These are phyloP conservation scores for Rhincodon typus DNA, from an alignment of 2,797 vertebrate genomes.

Conservation along the genomic window DNA sequence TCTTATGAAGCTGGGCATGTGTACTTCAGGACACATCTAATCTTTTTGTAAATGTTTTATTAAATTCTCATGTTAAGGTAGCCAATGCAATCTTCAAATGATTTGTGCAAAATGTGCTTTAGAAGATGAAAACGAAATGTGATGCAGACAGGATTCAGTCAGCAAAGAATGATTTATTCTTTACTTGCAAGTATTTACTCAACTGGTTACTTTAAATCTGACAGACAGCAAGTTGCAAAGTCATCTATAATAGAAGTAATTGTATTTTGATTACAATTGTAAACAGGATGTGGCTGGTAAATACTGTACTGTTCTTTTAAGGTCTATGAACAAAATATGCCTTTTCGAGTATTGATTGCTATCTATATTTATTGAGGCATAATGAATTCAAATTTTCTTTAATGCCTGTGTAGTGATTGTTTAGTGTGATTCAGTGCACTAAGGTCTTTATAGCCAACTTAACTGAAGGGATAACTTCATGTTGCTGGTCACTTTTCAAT, in stretches of 20 bases:
- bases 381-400: slow-evolving; percentile 93
- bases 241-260: slow-evolving; percentile 42
- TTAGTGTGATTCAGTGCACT: slow-evolving; percentile 69
- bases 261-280: slow-evolving; percentile 53
- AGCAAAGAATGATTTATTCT: background rate
- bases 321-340: slow-evolving; percentile 52
- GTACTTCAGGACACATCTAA: background rate
- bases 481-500: slow-evolving; percentile 80
- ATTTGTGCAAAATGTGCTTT: background rate
- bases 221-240: background rate
- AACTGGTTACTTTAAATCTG: background rate
- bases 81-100: background rate
- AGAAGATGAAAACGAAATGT: background rate
- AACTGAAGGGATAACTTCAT: slow-evolving; percentile 79
- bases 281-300: slow-evolving; percentile 45
- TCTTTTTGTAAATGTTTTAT: background rate
- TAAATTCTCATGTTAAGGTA: background rate
- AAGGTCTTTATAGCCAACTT: slow-evolving; percentile 59
- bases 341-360: slow-evolving; percentile 54
- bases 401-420: slow-evolving; percentile 86
- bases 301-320: slow-evolving; percentile 45
- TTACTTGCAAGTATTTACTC: background rate
- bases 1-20: background rate
- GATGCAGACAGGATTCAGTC: background rate
- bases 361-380: slow-evolving; percentile 77